Percentiles rank a stretch among this genome's conserved stretches.
These are phyloP conservation scores for Brevimyrus niger DNA, from an alignment of 2,113 vertebrate genomes.

Conservation along the genomic window DNA sequence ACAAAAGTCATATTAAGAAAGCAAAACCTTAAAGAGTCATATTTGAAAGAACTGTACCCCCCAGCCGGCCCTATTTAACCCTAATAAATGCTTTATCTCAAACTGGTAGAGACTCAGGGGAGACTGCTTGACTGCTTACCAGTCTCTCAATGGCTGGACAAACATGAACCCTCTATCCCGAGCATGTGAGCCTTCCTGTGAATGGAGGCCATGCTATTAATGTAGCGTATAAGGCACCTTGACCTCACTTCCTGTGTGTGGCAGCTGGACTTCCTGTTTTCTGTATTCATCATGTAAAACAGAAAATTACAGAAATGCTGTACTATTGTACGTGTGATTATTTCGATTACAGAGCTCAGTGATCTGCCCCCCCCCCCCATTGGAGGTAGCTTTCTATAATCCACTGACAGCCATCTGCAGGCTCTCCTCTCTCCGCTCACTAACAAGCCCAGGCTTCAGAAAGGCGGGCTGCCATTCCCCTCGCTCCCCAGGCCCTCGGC, in stretches of 20 bases:
- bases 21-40: neutral
- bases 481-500: neutral
- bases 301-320: neutral
- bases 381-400: conserved; percentile 4
- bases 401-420: conserved; percentile 40
- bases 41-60: neutral
- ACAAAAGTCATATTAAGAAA: neutral
- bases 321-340: neutral
- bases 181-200: neutral
- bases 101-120: neutral
- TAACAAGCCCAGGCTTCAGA: conserved; percentile 14
- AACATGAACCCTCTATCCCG: neutral
- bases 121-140: neutral
- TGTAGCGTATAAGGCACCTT: neutral
- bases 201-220: neutral
- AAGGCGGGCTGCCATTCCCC: neutral
- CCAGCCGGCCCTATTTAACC: neutral
- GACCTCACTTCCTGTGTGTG: neutral
- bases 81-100: neutral
- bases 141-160: neutral
- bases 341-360: neutral
- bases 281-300: neutral
- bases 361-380: neutral
- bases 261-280: neutral
- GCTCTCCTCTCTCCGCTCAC: conserved; percentile 10